Percentiles rank a stretch among this genome's conserved stretches.
Conservation (phyloP, 53 echinoderm and acorn worm species). For the Echinometra lucunter region DNA sequence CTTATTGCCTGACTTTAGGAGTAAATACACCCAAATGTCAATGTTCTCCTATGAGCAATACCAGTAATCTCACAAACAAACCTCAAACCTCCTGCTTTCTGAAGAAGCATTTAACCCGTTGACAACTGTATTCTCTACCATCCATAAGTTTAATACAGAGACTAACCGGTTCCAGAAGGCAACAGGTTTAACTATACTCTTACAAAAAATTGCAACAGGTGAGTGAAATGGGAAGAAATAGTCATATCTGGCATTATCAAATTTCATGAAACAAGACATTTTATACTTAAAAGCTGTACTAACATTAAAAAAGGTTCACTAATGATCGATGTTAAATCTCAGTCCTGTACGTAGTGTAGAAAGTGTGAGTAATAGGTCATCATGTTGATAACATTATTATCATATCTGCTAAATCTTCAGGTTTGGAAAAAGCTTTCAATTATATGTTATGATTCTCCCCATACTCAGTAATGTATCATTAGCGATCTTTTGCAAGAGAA, state of each 20-base stretch:
- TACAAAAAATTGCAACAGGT: background rate
- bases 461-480: too few relatives aligned
- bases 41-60: background rate
- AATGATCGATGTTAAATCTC: background rate
- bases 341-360: background rate
- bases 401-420: too few relatives aligned
- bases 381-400: background rate
- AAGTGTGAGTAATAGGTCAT: background rate
- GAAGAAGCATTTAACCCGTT: background rate
- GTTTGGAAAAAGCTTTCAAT: too few relatives aligned
- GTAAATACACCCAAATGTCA: background rate
- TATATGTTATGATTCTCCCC: too few relatives aligned
- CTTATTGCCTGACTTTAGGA: background rate
- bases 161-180: too few relatives aligned
- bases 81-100: background rate
- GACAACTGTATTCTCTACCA: too few relatives aligned
- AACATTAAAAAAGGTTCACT: background rate
- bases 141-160: too few relatives aligned
- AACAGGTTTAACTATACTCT: background rate
- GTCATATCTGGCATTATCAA: constrained; percentile 14
- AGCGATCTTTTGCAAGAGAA: background rate
- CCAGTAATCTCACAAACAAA: background rate
- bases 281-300: background rate
- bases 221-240: background rate
- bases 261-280: background rate